Conservation (phyloP, 2,113 vertebrate genomes). For the Apus apus region DNA sequence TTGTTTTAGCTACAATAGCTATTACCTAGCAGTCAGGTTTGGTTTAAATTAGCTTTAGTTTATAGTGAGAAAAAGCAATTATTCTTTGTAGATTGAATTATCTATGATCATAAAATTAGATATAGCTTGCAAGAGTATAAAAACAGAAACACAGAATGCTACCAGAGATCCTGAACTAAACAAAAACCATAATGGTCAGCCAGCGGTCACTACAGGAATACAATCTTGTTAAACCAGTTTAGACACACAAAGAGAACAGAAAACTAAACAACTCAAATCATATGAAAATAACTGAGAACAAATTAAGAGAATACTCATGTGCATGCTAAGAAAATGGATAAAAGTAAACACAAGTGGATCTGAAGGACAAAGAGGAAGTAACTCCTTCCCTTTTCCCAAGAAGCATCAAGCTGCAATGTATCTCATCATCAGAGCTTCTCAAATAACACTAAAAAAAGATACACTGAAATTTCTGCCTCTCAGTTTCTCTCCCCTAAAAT, state of each 20-base stretch:
- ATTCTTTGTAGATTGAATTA: background rate
- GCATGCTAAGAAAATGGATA: background rate
- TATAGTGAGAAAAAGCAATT: background rate
- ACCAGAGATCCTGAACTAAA: background rate
- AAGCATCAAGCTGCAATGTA: background rate
- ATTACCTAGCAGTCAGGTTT: background rate
- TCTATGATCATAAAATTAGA: background rate
- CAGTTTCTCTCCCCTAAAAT: background rate
- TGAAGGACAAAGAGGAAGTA: background rate
- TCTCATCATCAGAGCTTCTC: background rate
- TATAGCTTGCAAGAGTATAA: background rate
- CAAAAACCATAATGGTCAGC: background rate
- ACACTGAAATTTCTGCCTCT: background rate
- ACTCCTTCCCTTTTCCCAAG: background rate
- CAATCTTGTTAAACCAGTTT: background rate
- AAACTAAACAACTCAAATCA: background rate
- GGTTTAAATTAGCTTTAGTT: background rate
- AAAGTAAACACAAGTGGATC: background rate
- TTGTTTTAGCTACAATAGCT: background rate
- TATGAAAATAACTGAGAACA: background rate
- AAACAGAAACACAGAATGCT: background rate
- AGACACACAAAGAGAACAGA: background rate
- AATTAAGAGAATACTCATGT: background rate
- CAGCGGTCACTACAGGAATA: background rate
- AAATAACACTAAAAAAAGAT: background rate